Evolutionary conservation across 2,888 invertebrate species (phyloP).

Genomic region (Napeogenes sylphis): DNA sequence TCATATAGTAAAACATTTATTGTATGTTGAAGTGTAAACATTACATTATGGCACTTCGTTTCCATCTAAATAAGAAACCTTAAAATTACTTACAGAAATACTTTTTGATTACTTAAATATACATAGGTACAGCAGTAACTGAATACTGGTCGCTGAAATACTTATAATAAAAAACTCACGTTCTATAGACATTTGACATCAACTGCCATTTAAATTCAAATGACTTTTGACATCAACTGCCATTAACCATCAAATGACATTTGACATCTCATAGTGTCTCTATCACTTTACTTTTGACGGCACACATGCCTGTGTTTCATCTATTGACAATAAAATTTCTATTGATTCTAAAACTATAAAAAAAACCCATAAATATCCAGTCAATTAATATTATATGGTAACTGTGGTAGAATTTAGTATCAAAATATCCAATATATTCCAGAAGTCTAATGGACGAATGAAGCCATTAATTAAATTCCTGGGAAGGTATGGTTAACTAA

Average conservation of each 20-base stretch:
- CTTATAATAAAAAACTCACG: not conserved
- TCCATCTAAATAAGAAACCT: conserved; percentile 35
- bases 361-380: too few species aligned
- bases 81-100: conserved; percentile 35
- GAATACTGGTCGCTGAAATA: conserved; percentile 1
- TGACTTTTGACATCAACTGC: not conserved
- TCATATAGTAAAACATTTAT: conserved; percentile 28
- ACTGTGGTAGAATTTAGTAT: too few species aligned
- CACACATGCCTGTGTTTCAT: too few species aligned
- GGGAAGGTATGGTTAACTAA: too few species aligned
- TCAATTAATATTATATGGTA: too few species aligned
- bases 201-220: too few species aligned
- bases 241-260: not conserved
- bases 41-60: conserved; percentile 68
- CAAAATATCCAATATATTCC: too few species aligned
- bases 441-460: too few species aligned
- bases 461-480: too few species aligned
- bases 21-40: conserved; percentile 49
- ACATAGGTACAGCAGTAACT: conserved; percentile 4
- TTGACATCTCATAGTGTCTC: not conserved
- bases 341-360: too few species aligned
- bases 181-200: not conserved
- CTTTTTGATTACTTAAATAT: not conserved
- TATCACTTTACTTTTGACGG: too few species aligned
- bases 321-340: too few species aligned